These are phyloP conservation scores for Neolamprologus kungweensis DNA, from an alignment of 2,113 vertebrate species.

Conservation along the genomic window DNA sequence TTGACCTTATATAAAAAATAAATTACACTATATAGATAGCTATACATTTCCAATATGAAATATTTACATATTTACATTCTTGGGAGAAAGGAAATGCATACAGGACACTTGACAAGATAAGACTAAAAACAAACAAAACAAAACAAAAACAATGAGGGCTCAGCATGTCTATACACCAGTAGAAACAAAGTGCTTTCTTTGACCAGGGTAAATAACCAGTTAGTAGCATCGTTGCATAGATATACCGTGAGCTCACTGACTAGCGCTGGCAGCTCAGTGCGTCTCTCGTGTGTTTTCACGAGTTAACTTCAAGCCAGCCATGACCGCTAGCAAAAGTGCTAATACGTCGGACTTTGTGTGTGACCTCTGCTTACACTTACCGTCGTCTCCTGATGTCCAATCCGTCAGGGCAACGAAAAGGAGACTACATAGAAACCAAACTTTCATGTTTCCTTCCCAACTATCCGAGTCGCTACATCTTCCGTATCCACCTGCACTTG, in stretches of 20 bases:
- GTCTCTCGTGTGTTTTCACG: neutral
- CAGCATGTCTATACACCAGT: neutral
- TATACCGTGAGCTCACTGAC: neutral
- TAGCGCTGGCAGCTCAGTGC: neutral
- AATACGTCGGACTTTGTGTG: neutral
- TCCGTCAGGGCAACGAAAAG: slow-evolving; percentile 15
- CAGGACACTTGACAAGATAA: neutral
- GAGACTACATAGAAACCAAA: neutral
- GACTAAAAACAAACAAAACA: neutral
- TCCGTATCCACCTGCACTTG: neutral
- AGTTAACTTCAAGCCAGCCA: neutral
- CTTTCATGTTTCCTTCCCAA: slow-evolving; percentile 23
- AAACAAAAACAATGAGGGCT: neutral
- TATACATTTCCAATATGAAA: neutral
- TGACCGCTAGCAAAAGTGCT: slow-evolving; percentile 11
- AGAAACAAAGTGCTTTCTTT: neutral
- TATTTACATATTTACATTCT: neutral
- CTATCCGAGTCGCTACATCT: slow-evolving; percentile 18
- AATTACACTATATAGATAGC: neutral
- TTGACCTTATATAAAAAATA: neutral
- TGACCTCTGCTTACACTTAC: neutral
- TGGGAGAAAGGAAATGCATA: neutral
- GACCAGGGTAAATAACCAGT: neutral
- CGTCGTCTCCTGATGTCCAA: slow-evolving; percentile 34
- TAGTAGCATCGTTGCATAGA: neutral